Evolutionary conservation across 2,888 invertebrate species (phyloP).

Genomic region (Drepanosiphum platanoidis): DNA sequence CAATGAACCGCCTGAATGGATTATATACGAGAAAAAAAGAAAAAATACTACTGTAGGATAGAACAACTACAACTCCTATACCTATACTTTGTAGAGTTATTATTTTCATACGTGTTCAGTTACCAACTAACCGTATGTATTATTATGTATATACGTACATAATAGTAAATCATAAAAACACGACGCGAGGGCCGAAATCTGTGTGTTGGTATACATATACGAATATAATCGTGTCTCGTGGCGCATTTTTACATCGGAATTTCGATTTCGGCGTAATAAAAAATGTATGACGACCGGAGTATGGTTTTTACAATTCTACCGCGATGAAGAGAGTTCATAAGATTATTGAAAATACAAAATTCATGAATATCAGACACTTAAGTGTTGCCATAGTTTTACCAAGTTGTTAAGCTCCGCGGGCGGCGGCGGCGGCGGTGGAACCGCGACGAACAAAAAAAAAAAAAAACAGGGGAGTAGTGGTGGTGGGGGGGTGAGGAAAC

Average conservation of each 20-base stretch:
- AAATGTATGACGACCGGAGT: constrained; percentile 15
- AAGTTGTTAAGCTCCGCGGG: not conserved
- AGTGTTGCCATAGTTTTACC: not conserved
- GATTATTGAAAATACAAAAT: constrained; percentile 56
- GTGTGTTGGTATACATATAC: not conserved
- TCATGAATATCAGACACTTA: constrained; percentile 17
- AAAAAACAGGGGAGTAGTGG: not conserved
- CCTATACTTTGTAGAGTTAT: not conserved
- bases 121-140: not conserved
- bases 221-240: too few relatives aligned
- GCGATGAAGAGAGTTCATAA: not conserved
- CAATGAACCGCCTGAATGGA: not conserved
- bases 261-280: constrained; percentile 27
- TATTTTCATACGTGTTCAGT: not conserved
- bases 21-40: not conserved
- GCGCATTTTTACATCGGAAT: not conserved
- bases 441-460: not conserved
- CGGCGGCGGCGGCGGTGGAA: not conserved
- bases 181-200: not conserved
- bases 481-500: not conserved
- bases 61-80: too few relatives aligned
- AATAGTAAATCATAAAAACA: not conserved
- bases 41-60: too few relatives aligned
- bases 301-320: not conserved
- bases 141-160: too few relatives aligned